A percentile compares a stretch with the other conserved stretches of the same genome.
phyloP scores from a whole-genome alignment of 2,888 invertebrate species.

The Agrilus biguttatus region DNA sequence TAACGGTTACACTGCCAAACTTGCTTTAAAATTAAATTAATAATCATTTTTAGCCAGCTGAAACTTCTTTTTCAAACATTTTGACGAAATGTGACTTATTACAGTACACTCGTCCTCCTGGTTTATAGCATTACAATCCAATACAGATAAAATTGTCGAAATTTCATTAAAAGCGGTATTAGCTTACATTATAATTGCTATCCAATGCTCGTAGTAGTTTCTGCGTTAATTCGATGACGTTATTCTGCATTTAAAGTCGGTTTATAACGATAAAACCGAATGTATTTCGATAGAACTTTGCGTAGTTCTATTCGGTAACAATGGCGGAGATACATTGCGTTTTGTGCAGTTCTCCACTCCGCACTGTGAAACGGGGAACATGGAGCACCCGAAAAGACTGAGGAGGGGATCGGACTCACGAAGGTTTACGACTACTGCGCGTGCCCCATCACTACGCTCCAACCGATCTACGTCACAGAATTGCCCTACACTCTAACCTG shows the following conservation, averaged over 20 bases:
- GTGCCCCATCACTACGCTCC: constrained; percentile 13
- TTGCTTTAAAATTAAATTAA: no score
- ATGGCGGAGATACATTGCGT: constrained; percentile 36
- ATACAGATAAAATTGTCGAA: constrained; percentile 4
- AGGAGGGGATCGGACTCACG: constrained; percentile 30
- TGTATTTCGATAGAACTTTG: constrained; percentile 30
- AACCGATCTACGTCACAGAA: constrained; percentile 8
- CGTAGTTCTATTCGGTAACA: constrained; percentile 32
- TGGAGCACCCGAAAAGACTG: constrained; percentile 33
- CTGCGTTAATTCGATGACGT: constrained; percentile 83
- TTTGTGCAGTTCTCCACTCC: constrained; percentile 32
- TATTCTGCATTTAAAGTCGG: constrained; percentile 62
- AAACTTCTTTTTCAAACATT: no score
- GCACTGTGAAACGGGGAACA: constrained; percentile 34
- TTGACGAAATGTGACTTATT: constrained; percentile 1
- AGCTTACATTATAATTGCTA: constrained; percentile 96
- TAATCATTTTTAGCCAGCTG: no score
- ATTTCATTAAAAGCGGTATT: constrained; percentile 16
- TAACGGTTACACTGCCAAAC: no score
- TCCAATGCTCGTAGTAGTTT: constrained; percentile 94
- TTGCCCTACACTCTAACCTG: constrained; percentile 2
- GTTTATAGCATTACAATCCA: constrained; percentile 12
- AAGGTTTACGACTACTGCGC: constrained; percentile 24
- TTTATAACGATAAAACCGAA: constrained; percentile 33
- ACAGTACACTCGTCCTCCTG: constrained; percentile 25